These are phyloP conservation scores for Mus pahari DNA, from an alignment of 2,113 vertebrate species.

Conservation along the genomic window DNA sequence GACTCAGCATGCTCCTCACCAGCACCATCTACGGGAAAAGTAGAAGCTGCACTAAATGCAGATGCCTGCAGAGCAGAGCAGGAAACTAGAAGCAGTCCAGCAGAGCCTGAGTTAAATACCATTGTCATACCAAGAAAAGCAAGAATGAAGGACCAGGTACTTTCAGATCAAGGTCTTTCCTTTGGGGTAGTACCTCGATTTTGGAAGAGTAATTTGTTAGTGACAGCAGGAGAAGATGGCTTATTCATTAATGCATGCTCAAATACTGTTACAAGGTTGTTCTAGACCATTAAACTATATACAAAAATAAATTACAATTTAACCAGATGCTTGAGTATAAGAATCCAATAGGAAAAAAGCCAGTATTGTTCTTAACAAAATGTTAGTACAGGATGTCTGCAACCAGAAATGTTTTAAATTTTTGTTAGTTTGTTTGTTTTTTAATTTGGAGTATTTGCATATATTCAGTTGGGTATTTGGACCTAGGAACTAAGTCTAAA, in stretches of 20 bases:
- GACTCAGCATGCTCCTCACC: slow-evolving; percentile 95
- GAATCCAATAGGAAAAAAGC: slow-evolving; percentile 9
- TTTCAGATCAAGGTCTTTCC: slow-evolving; percentile 1
- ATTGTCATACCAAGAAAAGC: slow-evolving; percentile 90
- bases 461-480: neutral
- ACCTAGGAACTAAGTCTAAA: neutral
- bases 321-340: neutral
- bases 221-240: neutral
- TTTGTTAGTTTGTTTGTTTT: neutral
- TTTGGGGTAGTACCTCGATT: slow-evolving; percentile 3
- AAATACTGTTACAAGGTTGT: slow-evolving; percentile 17
- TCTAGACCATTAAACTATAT: slow-evolving; percentile 29
- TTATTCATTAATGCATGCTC: slow-evolving; percentile 5
- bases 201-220: slow-evolving; percentile 31
- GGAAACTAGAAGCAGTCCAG: slow-evolving; percentile 87
- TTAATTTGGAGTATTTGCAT: neutral
- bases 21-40: slow-evolving; percentile 92
- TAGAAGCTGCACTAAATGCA: slow-evolving; percentile 94
- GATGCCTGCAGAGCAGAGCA: slow-evolving; percentile 88
- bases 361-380: neutral
- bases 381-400: neutral
- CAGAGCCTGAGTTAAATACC: slow-evolving; percentile 88
- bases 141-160: slow-evolving; percentile 96
- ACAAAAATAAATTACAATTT: neutral
- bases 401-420: neutral